Conservation (phyloP, 1,140 invertebrate genomes). For the Agrilus planipennis region DNA sequence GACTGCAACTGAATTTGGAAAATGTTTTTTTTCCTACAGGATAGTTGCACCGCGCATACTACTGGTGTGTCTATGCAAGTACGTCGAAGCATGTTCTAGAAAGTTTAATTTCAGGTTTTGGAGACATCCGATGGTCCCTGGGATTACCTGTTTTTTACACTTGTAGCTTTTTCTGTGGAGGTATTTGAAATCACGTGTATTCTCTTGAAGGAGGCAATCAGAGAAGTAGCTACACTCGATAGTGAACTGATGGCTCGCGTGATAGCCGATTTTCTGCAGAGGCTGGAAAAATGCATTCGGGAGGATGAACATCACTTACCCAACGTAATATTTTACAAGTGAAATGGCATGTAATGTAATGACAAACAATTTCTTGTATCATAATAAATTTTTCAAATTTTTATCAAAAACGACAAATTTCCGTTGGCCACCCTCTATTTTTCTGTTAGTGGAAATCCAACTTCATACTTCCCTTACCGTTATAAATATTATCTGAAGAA, state of each 20-base stretch:
- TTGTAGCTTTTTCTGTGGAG: too few species aligned
- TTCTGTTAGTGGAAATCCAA: too few species aligned
- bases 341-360: neutral
- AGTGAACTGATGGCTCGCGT: neutral
- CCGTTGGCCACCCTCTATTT: neutral
- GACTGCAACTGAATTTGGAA: slow-evolving; percentile 1
- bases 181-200: too few species aligned
- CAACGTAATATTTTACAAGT: too few species aligned
- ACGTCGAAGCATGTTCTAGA: too few species aligned
- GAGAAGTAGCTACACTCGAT: neutral
- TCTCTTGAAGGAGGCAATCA: slow-evolving; percentile 1
- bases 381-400: neutral
- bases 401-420: neutral
- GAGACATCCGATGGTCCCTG: too few species aligned
- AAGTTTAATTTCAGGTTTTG: too few species aligned
- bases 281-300: neutral
- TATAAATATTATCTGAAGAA: too few species aligned
- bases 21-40: neutral
- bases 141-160: too few species aligned
- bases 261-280: neutral
- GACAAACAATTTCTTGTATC: neutral
- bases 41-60: too few species aligned
- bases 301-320: neutral
- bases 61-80: too few species aligned
- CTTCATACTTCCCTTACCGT: too few species aligned